These are phyloP conservation scores for Orussus abietinus DNA, from an alignment of 1,140 invertebrate genomes.

Conservation along the genomic window DNA sequence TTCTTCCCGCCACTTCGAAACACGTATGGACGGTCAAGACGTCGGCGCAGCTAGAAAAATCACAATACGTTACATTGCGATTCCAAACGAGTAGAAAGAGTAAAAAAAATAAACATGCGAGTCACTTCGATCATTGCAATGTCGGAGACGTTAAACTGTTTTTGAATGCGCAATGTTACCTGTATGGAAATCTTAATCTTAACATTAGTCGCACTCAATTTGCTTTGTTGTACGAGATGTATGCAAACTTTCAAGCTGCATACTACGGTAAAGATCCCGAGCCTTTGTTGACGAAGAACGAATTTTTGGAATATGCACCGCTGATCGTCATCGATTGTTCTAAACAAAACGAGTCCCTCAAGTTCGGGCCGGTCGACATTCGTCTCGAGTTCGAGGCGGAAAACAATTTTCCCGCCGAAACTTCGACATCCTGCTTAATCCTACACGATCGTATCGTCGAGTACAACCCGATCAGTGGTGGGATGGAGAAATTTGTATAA, in stretches of 20 bases:
- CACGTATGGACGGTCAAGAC: constrained; percentile 24
- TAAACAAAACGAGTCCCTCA: too few relatives aligned
- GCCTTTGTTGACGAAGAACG: too few relatives aligned
- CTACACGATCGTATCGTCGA: too few relatives aligned
- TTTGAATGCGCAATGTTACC: constrained; percentile 35
- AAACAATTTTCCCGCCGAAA: too few relatives aligned
- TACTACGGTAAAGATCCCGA: too few relatives aligned
- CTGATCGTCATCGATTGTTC: too few relatives aligned
- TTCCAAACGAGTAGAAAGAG: constrained; percentile 25
- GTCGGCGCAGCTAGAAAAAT: constrained; percentile 19
- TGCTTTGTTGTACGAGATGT: constrained; percentile 30
- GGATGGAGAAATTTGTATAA: too few relatives aligned
- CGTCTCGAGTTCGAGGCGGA: too few relatives aligned
- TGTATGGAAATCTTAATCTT: constrained; percentile 32
- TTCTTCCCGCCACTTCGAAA: constrained; percentile 26
- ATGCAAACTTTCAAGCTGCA: constrained; percentile 27
- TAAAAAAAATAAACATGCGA: constrained; percentile 9
- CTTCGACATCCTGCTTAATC: too few relatives aligned
- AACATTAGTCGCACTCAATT: constrained; percentile 28
- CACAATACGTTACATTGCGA: constrained; percentile 23
- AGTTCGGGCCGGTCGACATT: too few relatives aligned
- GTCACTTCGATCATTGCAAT: constrained; percentile 27
- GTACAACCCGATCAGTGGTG: too few relatives aligned
- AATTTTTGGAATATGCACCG: too few relatives aligned
- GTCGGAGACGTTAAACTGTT: constrained; percentile 29